These are phyloP conservation scores for Petroica traversi DNA, from an alignment of 2,113 vertebrate genomes.

Conservation along the genomic window DNA sequence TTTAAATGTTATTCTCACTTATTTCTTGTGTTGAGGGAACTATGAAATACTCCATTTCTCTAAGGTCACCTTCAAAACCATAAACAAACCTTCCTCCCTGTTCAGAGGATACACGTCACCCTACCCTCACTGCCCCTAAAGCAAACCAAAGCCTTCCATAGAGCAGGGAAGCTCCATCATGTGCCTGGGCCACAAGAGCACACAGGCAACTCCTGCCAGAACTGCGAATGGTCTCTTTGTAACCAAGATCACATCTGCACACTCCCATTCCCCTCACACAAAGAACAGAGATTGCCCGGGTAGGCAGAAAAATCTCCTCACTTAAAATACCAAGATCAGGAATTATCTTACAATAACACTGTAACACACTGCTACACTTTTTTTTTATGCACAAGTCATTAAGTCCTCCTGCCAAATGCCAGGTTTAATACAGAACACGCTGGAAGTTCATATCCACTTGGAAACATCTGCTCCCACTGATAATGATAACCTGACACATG, in stretches of 20 bases:
- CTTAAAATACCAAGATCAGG: neutral
- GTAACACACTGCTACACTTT: neutral
- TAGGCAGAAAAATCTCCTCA: neutral
- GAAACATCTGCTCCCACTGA: neutral
- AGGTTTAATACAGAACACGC: neutral
- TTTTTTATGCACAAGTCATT: neutral
- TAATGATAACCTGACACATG: neutral
- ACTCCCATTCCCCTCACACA: neutral
- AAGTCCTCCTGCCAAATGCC: neutral
- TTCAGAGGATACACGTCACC: neutral
- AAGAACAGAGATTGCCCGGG: neutral
- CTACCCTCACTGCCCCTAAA: neutral
- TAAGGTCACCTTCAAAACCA: neutral
- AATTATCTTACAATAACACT: neutral
- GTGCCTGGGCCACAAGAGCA: neutral
- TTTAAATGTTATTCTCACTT: neutral
- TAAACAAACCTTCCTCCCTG: neutral
- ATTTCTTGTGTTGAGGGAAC: neutral
- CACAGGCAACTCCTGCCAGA: neutral
- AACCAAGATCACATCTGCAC: neutral
- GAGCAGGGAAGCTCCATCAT: neutral
- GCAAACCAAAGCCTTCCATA: neutral
- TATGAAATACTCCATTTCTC: neutral
- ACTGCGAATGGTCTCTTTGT: fast-evolving
- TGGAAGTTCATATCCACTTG: fast-evolving